Evolutionary conservation across 2,888 invertebrate genomes (phyloP), one percentile per base, ranked within the genome.

Genomic region (Xestia xanthographa): DNA sequence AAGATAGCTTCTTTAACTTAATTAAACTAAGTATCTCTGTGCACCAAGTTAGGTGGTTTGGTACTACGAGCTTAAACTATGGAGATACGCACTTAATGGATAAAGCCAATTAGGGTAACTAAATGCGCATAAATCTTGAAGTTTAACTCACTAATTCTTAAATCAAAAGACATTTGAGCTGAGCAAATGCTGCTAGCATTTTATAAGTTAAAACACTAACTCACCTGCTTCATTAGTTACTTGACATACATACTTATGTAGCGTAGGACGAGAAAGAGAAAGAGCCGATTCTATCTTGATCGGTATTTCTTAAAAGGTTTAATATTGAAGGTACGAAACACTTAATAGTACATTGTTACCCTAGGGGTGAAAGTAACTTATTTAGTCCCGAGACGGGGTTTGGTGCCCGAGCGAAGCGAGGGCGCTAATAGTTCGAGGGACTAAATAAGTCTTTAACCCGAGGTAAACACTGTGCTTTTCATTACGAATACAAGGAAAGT

Each of bases 81-180:
- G 38, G 22, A 66, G 53, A 71, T 66, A 29, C 34, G 48, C 48
- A 62, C 22, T 53, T 66, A 66, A 38, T 41, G 62, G 22, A 68
- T 80, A 29, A 58, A 68, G 63, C 22, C 50, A 80, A 68, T 79
- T 75, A 50, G 48, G 50, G 34, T 80, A 80, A 80, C 56, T 58
- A 53, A 73, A 79, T 75, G 63, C 38, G 62, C 56, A 75, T 79
- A 58, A 26, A 66, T 69, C 43, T 66, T 41, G 26, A 62, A 70
- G 56, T 56, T 75, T 48, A 38, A 69, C 65, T 48, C 50, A 66
- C 41, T 62, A n/a, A 80, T 56, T 34, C 41, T 71, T 72, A 26
- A 63, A 71, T 65, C 72, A 56, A 56, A 66, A 48, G 60, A 26
- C 45, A 34, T 26, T 22, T 20, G 43, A 43, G 43, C 65, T 41